Percentiles rank a stretch among this genome's conserved stretches.
phyloP scores from a whole-genome alignment of 1,140 invertebrate genomes.

The Drosophila burlai region DNA sequence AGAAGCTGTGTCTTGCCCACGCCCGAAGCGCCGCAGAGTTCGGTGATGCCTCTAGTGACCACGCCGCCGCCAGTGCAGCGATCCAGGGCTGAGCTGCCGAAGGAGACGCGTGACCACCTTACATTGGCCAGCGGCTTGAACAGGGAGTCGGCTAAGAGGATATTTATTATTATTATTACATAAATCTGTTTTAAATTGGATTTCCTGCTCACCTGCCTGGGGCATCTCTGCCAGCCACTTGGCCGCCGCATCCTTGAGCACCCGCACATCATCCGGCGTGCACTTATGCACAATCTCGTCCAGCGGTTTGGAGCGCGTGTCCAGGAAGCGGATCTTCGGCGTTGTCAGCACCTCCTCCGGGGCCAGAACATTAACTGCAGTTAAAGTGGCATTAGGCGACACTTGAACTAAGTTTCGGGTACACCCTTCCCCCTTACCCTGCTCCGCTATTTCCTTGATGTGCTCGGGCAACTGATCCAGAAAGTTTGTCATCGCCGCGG shows the following conservation, averaged over 20 bases:
- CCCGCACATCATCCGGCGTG: slow-evolving; percentile 71
- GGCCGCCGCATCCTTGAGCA: slow-evolving; percentile 74
- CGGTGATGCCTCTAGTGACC: slow-evolving; percentile 90
- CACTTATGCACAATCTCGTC: slow-evolving; percentile 53
- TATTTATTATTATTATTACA: neutral
- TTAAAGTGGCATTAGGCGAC: slow-evolving; percentile 29
- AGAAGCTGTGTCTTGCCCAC: slow-evolving; percentile 94
- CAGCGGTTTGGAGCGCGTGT: slow-evolving; percentile 45
- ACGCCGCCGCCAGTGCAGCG: slow-evolving; percentile 90
- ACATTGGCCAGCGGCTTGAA: slow-evolving; percentile 61
- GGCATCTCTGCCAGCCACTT: slow-evolving; percentile 69
- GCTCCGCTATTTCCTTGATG: slow-evolving; percentile 55
- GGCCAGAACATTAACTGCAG: slow-evolving; percentile 60
- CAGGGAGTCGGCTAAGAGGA: slow-evolving; percentile 49
- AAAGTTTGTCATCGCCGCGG: slow-evolving; percentile 61
- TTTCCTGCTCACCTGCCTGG: slow-evolving; percentile 34
- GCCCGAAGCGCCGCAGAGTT: slow-evolving; percentile 93
- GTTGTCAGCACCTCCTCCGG: slow-evolving; percentile 67
- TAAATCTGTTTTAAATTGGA: neutral
- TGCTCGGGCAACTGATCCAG: slow-evolving; percentile 63
- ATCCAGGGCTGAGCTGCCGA: slow-evolving; percentile 89
- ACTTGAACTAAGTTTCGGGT: slow-evolving; percentile 20
- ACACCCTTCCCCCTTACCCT: slow-evolving; percentile 52
- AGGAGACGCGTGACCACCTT: slow-evolving; percentile 86
- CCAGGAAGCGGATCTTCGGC: slow-evolving; percentile 55